Percentiles rank a stretch among this genome's conserved stretches.
These are phyloP conservation scores for Aproaerema taeniolella DNA, from an alignment of 2,888 invertebrate species.

Conservation along the genomic window DNA sequence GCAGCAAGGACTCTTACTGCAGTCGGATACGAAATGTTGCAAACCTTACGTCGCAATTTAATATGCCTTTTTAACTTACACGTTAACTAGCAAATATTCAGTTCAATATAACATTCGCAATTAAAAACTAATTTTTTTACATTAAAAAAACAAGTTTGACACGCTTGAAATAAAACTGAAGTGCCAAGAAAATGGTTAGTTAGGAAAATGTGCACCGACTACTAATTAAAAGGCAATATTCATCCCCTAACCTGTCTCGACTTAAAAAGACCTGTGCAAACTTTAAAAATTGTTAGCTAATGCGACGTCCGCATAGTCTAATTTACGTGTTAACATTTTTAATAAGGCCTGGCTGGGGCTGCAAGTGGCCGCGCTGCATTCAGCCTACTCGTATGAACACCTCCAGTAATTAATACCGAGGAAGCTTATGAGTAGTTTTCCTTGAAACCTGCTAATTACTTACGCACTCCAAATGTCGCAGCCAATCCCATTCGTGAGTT, in stretches of 20 bases:
- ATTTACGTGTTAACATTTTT: slow-evolving; percentile 76
- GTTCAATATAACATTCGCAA: slow-evolving; percentile 48
- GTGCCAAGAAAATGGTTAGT: slow-evolving; percentile 31
- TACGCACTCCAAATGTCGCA: slow-evolving; percentile 27
- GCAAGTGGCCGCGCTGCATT: slow-evolving; percentile 73
- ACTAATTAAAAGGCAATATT: slow-evolving; percentile 28
- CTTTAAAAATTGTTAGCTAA: slow-evolving; percentile 72
- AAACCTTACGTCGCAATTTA: slow-evolving; percentile 72
- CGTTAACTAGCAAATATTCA: slow-evolving; percentile 35
- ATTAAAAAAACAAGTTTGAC: slow-evolving; percentile 22
- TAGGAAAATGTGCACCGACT: background rate
- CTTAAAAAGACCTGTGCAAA: slow-evolving; percentile 31
- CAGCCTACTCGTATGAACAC: slow-evolving; percentile 62
- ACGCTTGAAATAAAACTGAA: slow-evolving; percentile 43
- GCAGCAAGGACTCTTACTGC: slow-evolving; percentile 61
- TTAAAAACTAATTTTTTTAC: slow-evolving; percentile 45
- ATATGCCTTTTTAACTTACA: slow-evolving; percentile 68
- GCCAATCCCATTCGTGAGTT: slow-evolving; percentile 39
- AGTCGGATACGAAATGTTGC: slow-evolving; percentile 59
- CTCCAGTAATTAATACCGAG: slow-evolving; percentile 74
- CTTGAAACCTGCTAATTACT: slow-evolving; percentile 71
- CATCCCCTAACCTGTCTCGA: slow-evolving; percentile 37
- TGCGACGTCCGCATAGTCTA: slow-evolving; percentile 63
- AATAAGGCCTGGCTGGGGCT: slow-evolving; percentile 72
- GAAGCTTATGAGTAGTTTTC: slow-evolving; percentile 76